Percentiles rank a stretch among this genome's conserved stretches.
Evolutionary conservation across 1,140 invertebrate genomes (phyloP).

Genomic region (Sesamia nonagrioides): DNA sequence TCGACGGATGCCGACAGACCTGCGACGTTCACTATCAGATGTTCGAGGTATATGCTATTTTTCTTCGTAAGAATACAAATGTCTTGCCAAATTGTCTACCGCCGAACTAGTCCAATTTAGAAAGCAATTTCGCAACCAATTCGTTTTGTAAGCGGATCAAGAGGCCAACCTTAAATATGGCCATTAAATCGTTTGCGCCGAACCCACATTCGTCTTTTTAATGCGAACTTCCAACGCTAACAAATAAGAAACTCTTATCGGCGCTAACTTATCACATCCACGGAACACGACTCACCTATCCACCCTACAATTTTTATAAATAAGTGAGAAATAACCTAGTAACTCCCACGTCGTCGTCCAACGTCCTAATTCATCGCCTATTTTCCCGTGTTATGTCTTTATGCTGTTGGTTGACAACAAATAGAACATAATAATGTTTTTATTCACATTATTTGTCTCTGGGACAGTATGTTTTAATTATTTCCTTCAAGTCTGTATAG

Average conservation of each 20-base stretch:
- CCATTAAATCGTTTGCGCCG: slow-evolving; percentile 74
- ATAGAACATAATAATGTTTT: slow-evolving; percentile 14
- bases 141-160: slow-evolving; percentile 85
- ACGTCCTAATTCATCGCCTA: neutral
- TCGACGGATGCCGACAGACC: slow-evolving; percentile 70
- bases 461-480: neutral
- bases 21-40: slow-evolving; percentile 80
- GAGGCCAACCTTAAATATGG: slow-evolving; percentile 82
- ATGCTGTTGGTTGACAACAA: slow-evolving; percentile 9
- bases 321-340: slow-evolving; percentile 22
- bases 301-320: slow-evolving; percentile 25
- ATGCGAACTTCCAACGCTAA: slow-evolving; percentile 59
- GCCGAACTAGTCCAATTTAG: slow-evolving; percentile 85
- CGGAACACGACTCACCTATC: slow-evolving; percentile 14
- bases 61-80: slow-evolving; percentile 86
- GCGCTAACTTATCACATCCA: slow-evolving; percentile 51
- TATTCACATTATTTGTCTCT: neutral
- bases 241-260: slow-evolving; percentile 61
- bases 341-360: neutral
- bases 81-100: slow-evolving; percentile 86
- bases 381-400: slow-evolving; percentile 13
- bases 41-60: slow-evolving; percentile 83
- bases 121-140: slow-evolving; percentile 86
- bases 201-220: slow-evolving; percentile 67
- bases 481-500: neutral